A percentile compares a stretch with the other conserved stretches of the same genome.
phyloP scores from a whole-genome alignment of 2,888 invertebrate genomes.

The Protophormia terraenovae region DNA sequence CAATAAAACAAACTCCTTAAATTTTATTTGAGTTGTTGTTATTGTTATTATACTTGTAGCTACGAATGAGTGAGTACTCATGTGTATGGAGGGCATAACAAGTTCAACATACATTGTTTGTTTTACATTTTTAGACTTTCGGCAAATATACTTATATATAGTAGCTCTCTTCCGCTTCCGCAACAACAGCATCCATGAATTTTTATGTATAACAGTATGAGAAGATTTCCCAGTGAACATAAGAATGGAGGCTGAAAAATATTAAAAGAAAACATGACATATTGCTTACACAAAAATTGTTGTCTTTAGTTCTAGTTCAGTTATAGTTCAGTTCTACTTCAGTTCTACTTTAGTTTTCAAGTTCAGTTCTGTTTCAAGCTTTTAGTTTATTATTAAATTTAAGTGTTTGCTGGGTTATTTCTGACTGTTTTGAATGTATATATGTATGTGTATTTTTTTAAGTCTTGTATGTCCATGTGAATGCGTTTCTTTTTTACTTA shows the following conservation, averaged over 20 bases:
- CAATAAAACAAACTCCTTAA: slow-evolving; percentile 26
- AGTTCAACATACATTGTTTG: slow-evolving; percentile 36
- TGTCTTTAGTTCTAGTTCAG: too few relatives aligned
- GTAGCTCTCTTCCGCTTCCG: slow-evolving; percentile 51
- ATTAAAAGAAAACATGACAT: too few relatives aligned
- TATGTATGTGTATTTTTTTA: background rate
- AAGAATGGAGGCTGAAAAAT: too few relatives aligned
- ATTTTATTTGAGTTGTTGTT: background rate
- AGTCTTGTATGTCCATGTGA: background rate
- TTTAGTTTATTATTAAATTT: too few relatives aligned
- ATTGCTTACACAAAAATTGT: too few relatives aligned
- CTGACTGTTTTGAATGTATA: background rate
- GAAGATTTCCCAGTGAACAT: too few relatives aligned
- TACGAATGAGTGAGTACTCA: background rate
- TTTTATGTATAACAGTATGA: background rate
- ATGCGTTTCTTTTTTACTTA: background rate
- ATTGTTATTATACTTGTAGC: background rate
- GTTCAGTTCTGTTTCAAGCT: too few relatives aligned
- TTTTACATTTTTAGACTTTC: slow-evolving; percentile 15
- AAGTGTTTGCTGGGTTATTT: too few relatives aligned
- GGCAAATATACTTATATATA: background rate
- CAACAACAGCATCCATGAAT: slow-evolving; percentile 27
- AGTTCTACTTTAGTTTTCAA: too few relatives aligned
- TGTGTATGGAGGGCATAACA: slow-evolving; percentile 25
- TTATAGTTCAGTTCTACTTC: too few relatives aligned